Base-by-base conservation (phyloP, 2,113 vertebrate genomes). In the Passer montanus region DNA sequence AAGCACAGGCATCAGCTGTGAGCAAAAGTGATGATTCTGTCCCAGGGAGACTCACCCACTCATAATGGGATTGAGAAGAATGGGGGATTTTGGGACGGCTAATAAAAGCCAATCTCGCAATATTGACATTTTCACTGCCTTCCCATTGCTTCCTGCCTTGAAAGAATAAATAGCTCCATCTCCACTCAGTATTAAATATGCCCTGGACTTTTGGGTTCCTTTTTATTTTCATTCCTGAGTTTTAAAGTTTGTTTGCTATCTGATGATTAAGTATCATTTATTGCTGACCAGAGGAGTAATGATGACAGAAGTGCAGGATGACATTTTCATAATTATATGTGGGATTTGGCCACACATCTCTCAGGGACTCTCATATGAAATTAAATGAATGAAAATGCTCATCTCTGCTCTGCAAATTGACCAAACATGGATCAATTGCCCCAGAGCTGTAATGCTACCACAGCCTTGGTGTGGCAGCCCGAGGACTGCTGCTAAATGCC, bases 41-140 rank as follows among this genome's bases (percentile, higher is more conserved):
- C 11, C 4, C 67, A 75, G 68, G 39, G 90, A 84, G 90, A 84
- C 73, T 88, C 83, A 60, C 49, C 37, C 79, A 63, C n/a, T 92
- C 66, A 77, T 74, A 90, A 94, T 37, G 52, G 60, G n/a, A 84
- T 58, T 75, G 68, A 92, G 81, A 95, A 87, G 75, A 96, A 93
- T 76, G 75, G 66, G 26, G 58, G 31, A 87, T 92, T 94, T 96
- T 94, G 79, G 75, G 92, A 84, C 0, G 0, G 64, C 69, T 93
- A 94, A 89, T 78, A 84, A 89, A 92, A 94, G 47, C 10, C 79
- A 84, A 47, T 75, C 73, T 89, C 0, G 0, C 41, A 84, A 68
- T 95, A 93, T 41, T 90, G 90, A 90, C 84, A 64, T 90, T 95
- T 93, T 95, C 93, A 92, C 83, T 93, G 85, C 84, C 69, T 96